Conservation (phyloP, 1,140 invertebrate species). For the Caerostris darwini region DNA sequence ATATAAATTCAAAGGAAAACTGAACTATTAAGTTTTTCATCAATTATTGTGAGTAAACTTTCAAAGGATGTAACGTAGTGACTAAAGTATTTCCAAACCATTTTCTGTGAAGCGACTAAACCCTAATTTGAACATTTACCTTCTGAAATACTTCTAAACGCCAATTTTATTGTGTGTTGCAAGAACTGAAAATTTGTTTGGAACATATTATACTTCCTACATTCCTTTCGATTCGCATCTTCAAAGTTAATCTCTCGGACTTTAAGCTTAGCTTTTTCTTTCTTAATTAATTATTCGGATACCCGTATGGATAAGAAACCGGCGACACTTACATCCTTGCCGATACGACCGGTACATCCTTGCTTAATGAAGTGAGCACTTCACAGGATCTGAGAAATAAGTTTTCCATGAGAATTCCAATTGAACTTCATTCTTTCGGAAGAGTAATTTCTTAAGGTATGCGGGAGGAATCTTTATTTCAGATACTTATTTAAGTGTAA, state of each 20-base stretch:
- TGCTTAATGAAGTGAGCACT: slow-evolving; percentile 37
- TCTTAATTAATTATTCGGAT: slow-evolving; percentile 1
- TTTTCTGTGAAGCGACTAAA: no score
- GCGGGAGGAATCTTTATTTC: slow-evolving; percentile 49
- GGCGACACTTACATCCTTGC: slow-evolving; percentile 1
- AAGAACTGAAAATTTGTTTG: not conserved
- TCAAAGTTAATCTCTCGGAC: not conserved
- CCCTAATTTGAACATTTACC: no score
- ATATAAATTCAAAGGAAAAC: no score
- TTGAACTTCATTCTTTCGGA: slow-evolving; percentile 30
- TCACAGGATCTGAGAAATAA: slow-evolving; percentile 35
- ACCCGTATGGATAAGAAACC: slow-evolving; percentile 46
- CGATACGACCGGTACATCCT: no score
- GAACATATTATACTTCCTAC: not conserved
- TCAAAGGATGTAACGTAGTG: no score
- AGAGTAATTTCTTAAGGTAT: slow-evolving; percentile 17
- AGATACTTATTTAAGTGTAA: slow-evolving; percentile 36
- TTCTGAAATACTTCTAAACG: no score
- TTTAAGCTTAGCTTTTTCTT: not conserved
- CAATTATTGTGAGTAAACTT: no score
- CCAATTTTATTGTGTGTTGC: no score
- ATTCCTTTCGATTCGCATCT: not conserved
- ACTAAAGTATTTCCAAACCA: no score
- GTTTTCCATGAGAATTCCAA: slow-evolving; percentile 55
- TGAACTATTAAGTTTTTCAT: no score